Conservation (phyloP, 2,113 vertebrate genomes). For the Ceratotherium simum region DNA sequence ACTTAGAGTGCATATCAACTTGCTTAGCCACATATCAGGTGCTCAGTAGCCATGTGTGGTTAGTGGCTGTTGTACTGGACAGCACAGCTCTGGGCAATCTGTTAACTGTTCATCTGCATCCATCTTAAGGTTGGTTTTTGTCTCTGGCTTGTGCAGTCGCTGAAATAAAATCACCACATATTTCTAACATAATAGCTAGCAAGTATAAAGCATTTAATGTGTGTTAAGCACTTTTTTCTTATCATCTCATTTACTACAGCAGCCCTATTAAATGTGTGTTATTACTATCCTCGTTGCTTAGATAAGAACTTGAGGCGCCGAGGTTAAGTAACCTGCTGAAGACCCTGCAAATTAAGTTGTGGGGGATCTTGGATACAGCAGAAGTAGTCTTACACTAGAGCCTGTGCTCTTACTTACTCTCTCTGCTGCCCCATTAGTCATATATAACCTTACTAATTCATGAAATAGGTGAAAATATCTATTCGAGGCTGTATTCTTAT, state of each 20-base stretch:
- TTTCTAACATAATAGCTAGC: background rate
- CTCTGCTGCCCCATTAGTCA: background rate
- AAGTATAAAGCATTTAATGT: background rate
- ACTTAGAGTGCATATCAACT: background rate
- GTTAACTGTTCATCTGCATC: background rate
- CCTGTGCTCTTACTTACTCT: background rate
- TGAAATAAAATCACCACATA: background rate
- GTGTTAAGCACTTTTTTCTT: background rate
- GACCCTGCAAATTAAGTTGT: too few relatives aligned
- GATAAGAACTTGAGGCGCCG: background rate
- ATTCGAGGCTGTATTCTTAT: background rate
- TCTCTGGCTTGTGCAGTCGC: background rate
- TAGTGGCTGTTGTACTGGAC: background rate
- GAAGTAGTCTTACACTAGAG: background rate
- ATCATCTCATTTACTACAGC: background rate
- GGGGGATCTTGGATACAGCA: background rate
- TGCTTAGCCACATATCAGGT: background rate
- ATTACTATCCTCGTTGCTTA: background rate
- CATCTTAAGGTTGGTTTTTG: background rate
- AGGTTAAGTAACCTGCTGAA: background rate
- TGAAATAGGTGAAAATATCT: background rate
- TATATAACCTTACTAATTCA: background rate
- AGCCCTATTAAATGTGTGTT: background rate
- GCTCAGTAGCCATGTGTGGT: background rate
- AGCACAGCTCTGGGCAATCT: background rate